phyloP scores from a whole-genome alignment of 2,888 invertebrate species.

The Pachymerium ferrugineum region DNA sequence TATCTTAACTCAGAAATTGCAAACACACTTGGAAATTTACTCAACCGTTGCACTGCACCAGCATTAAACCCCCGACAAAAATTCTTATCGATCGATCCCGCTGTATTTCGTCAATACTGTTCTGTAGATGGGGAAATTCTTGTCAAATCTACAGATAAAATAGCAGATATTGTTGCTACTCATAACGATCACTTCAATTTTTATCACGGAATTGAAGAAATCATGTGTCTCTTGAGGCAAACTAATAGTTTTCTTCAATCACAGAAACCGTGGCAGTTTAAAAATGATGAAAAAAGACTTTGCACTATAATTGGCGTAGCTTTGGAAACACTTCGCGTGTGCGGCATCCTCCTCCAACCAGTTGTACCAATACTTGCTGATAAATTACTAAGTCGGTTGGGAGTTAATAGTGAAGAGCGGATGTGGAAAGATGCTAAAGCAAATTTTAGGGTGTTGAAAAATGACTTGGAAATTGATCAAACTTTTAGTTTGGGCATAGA shows the following conservation, averaged over 20 bases:
- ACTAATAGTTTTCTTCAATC: slow-evolving; percentile 83
- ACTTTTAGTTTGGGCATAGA: background rate
- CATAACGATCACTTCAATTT: slow-evolving; percentile 72
- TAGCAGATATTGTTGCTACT: slow-evolving; percentile 57
- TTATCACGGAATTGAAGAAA: slow-evolving; percentile 72
- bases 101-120: background rate
- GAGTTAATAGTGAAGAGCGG: slow-evolving; percentile 38
- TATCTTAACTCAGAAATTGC: slow-evolving; percentile 78
- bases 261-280: slow-evolving; percentile 81
- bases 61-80: slow-evolving; percentile 71
- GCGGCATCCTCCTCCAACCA: slow-evolving; percentile 75
- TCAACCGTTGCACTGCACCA: slow-evolving; percentile 69
- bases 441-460: background rate
- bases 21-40: slow-evolving; percentile 84
- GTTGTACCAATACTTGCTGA: slow-evolving; percentile 69
- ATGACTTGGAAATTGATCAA: background rate
- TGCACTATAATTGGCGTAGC: slow-evolving; percentile 72
- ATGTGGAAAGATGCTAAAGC: slow-evolving; percentile 31
- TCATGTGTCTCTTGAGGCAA: slow-evolving; percentile 66
- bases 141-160: slow-evolving; percentile 20
- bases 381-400: slow-evolving; percentile 56
- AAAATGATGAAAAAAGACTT: slow-evolving; percentile 55
- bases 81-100: slow-evolving; percentile 57
- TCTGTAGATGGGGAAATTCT: slow-evolving; percentile 20
- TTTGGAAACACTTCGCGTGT: slow-evolving; percentile 75